A percentile compares a stretch with the other conserved stretches of the same genome.
Conservation (phyloP, 2,888 invertebrate genomes). For the Cheilosia soror region DNA sequence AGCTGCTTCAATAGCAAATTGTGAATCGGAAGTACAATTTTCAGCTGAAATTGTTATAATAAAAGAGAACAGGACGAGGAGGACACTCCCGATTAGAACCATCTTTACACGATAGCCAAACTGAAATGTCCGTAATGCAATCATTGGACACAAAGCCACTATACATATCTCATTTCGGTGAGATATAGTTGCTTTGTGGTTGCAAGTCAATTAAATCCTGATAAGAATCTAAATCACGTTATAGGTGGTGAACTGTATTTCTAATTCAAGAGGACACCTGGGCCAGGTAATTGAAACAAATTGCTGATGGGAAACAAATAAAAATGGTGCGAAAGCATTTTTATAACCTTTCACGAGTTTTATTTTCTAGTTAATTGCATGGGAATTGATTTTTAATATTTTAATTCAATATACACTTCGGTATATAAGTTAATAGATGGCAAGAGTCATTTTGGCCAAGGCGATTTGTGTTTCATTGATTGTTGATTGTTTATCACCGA, state of each 20-base stretch:
- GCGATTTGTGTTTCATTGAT: too few relatives aligned
- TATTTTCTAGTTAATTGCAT: conserved; percentile 18
- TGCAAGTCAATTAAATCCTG: conserved; percentile 54
- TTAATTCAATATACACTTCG: neutral
- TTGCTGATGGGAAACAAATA: conserved; percentile 40
- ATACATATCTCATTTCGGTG: neutral
- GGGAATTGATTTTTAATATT: conserved; percentile 34
- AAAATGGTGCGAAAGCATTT: conserved; percentile 47
- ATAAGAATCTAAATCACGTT: conserved; percentile 66
- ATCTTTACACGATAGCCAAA: conserved; percentile 30
- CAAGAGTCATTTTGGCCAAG: too few relatives aligned
- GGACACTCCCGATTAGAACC: conserved; percentile 25
- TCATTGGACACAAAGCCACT: neutral
- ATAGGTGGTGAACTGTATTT: conserved; percentile 71
- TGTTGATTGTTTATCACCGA: too few relatives aligned
- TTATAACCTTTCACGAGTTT: conserved; percentile 34
- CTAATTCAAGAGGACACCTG: conserved; percentile 74
- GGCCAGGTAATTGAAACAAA: conserved; percentile 75
- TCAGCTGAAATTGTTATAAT: conserved; percentile 18
- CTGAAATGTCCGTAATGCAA: conserved; percentile 21
- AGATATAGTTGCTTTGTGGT: neutral
- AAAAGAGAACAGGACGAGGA: conserved; percentile 10
- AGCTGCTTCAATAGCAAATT: conserved; percentile 29
- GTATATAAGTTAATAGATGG: neutral
- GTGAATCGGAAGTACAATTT: conserved; percentile 42